A percentile compares a stretch with the other conserved stretches of the same genome.
Conservation (phyloP, 2,888 invertebrate species). For the Scrobipalpa costella region DNA sequence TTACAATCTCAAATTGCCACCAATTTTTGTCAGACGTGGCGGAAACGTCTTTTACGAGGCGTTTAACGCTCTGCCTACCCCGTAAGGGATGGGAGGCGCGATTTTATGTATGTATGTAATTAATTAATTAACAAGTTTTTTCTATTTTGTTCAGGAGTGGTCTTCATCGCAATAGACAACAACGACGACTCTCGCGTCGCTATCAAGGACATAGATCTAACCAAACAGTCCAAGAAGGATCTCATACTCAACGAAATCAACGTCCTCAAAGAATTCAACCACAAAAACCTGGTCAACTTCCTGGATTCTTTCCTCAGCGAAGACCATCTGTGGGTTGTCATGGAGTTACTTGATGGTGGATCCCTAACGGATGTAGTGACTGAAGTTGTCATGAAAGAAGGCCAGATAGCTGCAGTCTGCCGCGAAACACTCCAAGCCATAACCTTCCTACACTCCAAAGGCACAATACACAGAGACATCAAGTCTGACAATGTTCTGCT, state of each 20-base stretch:
- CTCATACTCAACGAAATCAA: conserved; percentile 97
- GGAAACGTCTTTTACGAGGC: too few species aligned
- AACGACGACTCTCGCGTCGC: conserved; percentile 90
- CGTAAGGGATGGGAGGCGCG: too few species aligned
- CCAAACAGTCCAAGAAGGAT: conserved; percentile 97
- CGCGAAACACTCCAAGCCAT: conserved; percentile 92
- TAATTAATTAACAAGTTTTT: too few species aligned
- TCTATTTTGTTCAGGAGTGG: conserved; percentile 84
- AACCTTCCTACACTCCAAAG: conserved; percentile 92
- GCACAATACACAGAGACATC: conserved; percentile 96
- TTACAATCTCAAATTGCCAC: too few species aligned
- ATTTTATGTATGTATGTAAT: too few species aligned
- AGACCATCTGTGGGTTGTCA: conserved; percentile 97
- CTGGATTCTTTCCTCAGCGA: conserved; percentile 95
- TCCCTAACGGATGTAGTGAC: conserved; percentile 98
- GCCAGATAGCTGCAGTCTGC: conserved; percentile 97
- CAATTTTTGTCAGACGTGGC: too few species aligned
- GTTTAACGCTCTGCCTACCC: too few species aligned
- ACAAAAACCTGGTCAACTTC: conserved; percentile 97
- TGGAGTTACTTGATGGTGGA: conserved; percentile 97
- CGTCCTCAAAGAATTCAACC: conserved; percentile 94
- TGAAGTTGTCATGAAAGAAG: conserved; percentile 97
- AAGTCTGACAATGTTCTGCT: conserved; percentile 98
- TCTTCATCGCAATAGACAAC: conserved; percentile 92
- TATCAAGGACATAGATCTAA: conserved; percentile 97